Evolutionary conservation across 2,113 vertebrate species (phyloP).

Genomic region (Cebidichthys violaceus): DNA sequence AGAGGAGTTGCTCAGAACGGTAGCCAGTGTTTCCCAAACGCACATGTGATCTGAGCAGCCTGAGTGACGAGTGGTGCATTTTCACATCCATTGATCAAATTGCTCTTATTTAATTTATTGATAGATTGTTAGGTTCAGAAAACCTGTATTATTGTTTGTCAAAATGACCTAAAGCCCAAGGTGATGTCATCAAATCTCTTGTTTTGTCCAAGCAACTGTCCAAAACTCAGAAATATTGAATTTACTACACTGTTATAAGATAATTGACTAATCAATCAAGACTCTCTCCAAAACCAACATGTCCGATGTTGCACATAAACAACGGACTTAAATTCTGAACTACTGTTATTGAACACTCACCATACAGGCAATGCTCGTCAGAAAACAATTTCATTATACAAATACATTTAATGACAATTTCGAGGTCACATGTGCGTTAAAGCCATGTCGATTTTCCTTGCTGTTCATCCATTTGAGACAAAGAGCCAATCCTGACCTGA

Average conservation of each 20-base stretch:
- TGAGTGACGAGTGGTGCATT: neutral
- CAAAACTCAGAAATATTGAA: neutral
- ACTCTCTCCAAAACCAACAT: neutral
- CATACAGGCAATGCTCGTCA: neutral
- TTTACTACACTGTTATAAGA: neutral
- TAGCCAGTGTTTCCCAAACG: constrained; percentile 17
- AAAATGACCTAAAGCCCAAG: neutral
- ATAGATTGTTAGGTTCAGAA: neutral
- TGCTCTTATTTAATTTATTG: neutral
- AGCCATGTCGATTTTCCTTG: neutral
- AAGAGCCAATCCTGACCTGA: constrained; percentile 11
- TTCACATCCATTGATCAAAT: neutral
- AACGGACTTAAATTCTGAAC: neutral
- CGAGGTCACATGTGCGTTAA: neutral
- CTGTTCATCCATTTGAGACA: neutral
- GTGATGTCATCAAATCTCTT: neutral
- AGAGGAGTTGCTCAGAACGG: constrained; percentile 13
- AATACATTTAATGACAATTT: neutral
- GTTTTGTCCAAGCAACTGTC: neutral
- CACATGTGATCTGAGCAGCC: constrained; percentile 1
- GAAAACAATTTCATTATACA: neutral
- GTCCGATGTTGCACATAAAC: neutral
- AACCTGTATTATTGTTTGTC: neutral
- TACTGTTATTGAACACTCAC: neutral
- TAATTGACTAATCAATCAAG: neutral